Percentiles rank a stretch among this genome's conserved stretches.
Conservation (phyloP, 2,797 vertebrate species). For the Pachyuromys duprasi region DNA sequence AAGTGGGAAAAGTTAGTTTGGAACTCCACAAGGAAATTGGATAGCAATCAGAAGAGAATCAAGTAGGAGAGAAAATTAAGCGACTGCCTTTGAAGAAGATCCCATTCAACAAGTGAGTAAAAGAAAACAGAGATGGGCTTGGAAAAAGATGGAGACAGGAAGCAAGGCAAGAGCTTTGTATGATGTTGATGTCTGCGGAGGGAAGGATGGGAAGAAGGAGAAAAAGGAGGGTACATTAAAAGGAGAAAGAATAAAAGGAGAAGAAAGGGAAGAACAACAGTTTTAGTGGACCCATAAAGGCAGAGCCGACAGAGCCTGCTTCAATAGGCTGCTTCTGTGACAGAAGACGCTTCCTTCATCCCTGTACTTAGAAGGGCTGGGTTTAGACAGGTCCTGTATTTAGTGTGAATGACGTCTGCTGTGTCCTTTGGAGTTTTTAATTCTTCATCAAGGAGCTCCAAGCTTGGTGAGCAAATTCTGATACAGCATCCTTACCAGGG, state of each 20-base stretch:
- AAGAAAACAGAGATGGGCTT: not conserved
- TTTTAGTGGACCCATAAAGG: accelerated
- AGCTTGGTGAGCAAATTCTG: not conserved
- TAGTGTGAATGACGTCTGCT: not conserved
- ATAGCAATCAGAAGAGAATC: not conserved
- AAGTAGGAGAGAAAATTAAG: not conserved
- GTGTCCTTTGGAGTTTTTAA: not conserved
- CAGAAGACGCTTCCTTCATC: accelerated
- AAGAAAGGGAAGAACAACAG: no score
- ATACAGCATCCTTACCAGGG: accelerated
- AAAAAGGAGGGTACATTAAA: not conserved
- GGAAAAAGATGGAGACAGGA: not conserved
- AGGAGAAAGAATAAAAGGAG: not conserved
- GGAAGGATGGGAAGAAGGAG: not conserved
- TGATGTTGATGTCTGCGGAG: not conserved
- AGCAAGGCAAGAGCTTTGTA: not conserved
- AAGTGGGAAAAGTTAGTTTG: not conserved
- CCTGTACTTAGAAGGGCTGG: accelerated
- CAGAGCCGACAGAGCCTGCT: not conserved
- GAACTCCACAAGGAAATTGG: not conserved
- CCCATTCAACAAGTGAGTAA: not conserved
- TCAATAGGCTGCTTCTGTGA: accelerated
- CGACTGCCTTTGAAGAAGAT: not conserved
- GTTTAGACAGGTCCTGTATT: not conserved
- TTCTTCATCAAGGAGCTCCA: not conserved